Percentiles rank a stretch among this genome's conserved stretches.
These are phyloP conservation scores for Kradibia gibbosae DNA, from an alignment of 1,140 invertebrate genomes.

Conservation along the genomic window DNA sequence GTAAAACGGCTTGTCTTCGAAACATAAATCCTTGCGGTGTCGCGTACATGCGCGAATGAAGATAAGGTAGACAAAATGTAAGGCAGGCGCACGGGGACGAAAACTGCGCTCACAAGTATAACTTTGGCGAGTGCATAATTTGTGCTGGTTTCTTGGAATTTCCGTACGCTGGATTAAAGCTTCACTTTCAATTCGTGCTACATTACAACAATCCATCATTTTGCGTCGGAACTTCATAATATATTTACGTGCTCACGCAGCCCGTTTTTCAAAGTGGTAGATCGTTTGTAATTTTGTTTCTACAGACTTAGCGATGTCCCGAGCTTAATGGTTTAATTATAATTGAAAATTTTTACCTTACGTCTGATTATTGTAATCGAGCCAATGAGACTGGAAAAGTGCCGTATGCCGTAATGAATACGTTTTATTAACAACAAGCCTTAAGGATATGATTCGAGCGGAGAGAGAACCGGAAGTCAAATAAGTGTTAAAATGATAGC, in stretches of 20 bases:
- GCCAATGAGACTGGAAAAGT: no score
- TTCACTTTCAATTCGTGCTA: neutral
- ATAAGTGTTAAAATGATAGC: no score
- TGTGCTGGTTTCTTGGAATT: neutral
- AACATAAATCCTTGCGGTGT: conserved; percentile 13
- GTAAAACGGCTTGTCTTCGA: conserved; percentile 37
- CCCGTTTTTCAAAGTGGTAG: conserved; percentile 8
- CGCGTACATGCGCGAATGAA: neutral
- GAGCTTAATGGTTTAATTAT: no score
- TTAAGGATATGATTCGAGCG: no score
- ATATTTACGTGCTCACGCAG: conserved; percentile 8
- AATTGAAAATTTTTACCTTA: no score
- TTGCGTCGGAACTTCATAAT: neutral
- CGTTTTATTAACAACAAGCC: no score
- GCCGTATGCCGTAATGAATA: no score
- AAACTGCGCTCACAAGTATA: neutral
- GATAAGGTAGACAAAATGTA: neutral
- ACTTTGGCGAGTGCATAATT: neutral
- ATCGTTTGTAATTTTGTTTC: no score
- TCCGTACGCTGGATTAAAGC: neutral
- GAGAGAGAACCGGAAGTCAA: no score
- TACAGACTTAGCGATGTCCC: no score
- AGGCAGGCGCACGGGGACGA: neutral
- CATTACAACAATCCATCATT: neutral
- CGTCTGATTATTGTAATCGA: no score